Percentiles rank a stretch among this genome's conserved stretches.
phyloP scores from a whole-genome alignment of 2,797 vertebrate genomes.

The Pogonophryne albipinna region DNA sequence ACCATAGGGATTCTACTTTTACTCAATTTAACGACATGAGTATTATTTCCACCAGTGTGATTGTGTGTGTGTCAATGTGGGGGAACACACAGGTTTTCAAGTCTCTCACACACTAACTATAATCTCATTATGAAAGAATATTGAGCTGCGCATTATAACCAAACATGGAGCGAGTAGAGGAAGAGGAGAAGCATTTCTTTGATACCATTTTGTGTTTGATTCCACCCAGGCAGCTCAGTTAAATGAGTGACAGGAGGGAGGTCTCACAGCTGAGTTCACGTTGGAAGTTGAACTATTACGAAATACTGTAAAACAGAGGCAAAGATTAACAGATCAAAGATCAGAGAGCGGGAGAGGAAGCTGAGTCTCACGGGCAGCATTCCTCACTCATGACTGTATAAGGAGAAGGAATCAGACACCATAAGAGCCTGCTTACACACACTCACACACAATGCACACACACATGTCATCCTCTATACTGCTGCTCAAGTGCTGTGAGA shows the following conservation, averaged over 20 bases:
- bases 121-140: conserved; percentile 66
- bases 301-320: conserved; percentile 19
- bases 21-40: too few species aligned
- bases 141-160: conserved; percentile 53
- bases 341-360: conserved; percentile 50
- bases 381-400: conserved; percentile 83
- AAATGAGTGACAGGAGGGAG: neutral
- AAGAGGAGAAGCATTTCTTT: conserved; percentile 6
- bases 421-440: conserved; percentile 48
- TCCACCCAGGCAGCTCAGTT: neutral
- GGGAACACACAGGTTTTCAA: neutral
- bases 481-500: conserved; percentile 38
- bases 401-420: conserved; percentile 75
- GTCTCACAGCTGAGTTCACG: conserved; percentile 1
- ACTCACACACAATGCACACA: conserved; percentile 49
- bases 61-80: too few species aligned
- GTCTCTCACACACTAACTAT: conserved; percentile 32
- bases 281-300: neutral
- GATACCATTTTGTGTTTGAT: conserved; percentile 16
- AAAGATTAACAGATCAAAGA: conserved; percentile 64
- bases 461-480: conserved; percentile 39
- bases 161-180: conserved; percentile 62
- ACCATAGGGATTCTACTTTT: too few species aligned
- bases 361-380: conserved; percentile 63
- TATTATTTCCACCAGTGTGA: too few species aligned